Evolutionary conservation across 2,888 invertebrate species (phyloP), one percentile per base, ranked within the genome.

Genomic region (Pyrrhosoma nymphula): DNA sequence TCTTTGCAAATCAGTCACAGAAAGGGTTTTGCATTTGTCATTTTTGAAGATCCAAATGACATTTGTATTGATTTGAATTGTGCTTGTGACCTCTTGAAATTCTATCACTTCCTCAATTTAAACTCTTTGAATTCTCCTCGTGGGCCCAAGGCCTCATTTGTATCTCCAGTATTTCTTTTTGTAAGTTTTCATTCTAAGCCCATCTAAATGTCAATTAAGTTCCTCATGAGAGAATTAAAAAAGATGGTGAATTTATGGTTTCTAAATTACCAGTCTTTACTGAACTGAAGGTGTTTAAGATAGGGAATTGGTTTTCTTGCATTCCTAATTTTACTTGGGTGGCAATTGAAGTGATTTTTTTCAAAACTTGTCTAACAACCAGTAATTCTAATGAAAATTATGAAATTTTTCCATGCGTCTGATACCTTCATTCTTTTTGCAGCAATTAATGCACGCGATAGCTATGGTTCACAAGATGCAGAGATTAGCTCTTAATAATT

Each of bases 381-480:
- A 56, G 30, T 95, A 56, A 26, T 95, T 95, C 55, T 89, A 56
- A 88, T 91, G 30, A 47, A 47, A 69, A 0, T 93, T 63, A 69
- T 63, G 63, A 63, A 35, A 93, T 69, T 12, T 93, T 93, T 63
- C 39, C 35, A 93, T 93, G 63, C 69, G 47, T 93, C 93, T 93
- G 60, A 93, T 88, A 88, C 56, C 55, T 47, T 60, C 56, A 95
- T 95, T 88, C 88, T 95, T 96, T 95, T 96, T 96, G 95, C 97
- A 97, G 97, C 97, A 97, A 97, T 96, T 97, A 96, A 97, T 97
- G 97, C 97, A 97, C 96, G 97, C 97, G 95, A 97, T 97, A 96
- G 96, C 97, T 96, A 97, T 97, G 97, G 97, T 97, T 96, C 97
- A 97, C 96, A 97, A 97, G 96, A 97, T 97, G 97, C 97, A 97